These are phyloP conservation scores for Luscinia megarhynchos DNA, from an alignment of 2,797 vertebrate species.

Conservation along the genomic window DNA sequence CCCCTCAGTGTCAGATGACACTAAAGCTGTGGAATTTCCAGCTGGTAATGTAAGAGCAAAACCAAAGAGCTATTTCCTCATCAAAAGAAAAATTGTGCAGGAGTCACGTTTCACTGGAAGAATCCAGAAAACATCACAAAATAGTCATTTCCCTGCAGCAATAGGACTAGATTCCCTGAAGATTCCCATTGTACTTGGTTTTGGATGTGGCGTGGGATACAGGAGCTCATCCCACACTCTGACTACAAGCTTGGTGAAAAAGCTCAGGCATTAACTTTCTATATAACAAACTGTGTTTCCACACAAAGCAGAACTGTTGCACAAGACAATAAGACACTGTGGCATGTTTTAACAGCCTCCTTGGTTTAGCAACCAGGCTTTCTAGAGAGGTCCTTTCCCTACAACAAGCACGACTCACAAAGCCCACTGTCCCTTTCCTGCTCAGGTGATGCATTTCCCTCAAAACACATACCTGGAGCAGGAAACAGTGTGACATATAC, in stretches of 20 bases:
- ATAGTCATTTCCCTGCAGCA: not conserved
- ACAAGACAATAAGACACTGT: not conserved
- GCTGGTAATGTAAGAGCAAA: slow-evolving; percentile 1
- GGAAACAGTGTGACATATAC: not conserved
- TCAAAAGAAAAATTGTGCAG: slow-evolving; percentile 27
- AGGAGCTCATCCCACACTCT: not conserved
- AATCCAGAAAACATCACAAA: not conserved
- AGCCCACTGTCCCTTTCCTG: not conserved
- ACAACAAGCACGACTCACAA: not conserved
- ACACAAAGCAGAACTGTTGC: not conserved
- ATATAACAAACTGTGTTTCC: not conserved
- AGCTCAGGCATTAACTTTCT: not conserved
- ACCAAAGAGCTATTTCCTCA: slow-evolving; percentile 1
- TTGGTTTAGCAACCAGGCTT: not conserved
- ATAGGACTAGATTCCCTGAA: not conserved
- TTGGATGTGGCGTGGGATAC: rapidly evolving
- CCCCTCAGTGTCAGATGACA: not conserved
- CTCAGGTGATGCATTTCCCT: not conserved
- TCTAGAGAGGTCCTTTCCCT: not conserved
- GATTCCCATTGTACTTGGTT: not conserved
- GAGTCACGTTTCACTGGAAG: not conserved
- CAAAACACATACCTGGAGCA: not conserved
- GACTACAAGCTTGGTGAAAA: not conserved
- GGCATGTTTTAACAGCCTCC: not conserved
- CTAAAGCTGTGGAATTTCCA: slow-evolving; percentile 22